Evolutionary conservation across 2,113 vertebrate species (phyloP).

Genomic region (Ptilonorhynchus violaceus): DNA sequence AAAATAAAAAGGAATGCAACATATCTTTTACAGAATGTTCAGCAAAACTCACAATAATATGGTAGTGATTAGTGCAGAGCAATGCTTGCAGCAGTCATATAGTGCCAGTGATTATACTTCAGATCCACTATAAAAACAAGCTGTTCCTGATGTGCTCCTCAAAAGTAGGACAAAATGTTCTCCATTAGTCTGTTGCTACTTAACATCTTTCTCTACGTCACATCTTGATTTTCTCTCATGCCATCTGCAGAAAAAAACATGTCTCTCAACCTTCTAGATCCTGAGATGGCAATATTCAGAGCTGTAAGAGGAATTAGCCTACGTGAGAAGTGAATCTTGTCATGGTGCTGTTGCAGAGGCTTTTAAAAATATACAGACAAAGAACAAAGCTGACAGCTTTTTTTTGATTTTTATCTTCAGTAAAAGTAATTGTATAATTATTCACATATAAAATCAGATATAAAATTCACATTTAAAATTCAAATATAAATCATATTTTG

Average conservation of each 20-base stretch:
- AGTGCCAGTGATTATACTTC: slow-evolving; percentile 45
- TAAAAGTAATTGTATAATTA: neutral
- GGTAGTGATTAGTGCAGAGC: slow-evolving; percentile 40
- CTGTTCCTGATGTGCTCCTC: slow-evolving; percentile 62
- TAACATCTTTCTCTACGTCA: slow-evolving; percentile 47
- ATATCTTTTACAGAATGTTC: neutral
- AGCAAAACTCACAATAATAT: slow-evolving; percentile 21
- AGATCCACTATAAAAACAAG: slow-evolving; percentile 46
- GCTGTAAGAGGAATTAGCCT: neutral
- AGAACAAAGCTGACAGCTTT: neutral
- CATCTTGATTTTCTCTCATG: slow-evolving; percentile 35
- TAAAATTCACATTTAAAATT: neutral
- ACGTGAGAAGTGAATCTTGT: neutral
- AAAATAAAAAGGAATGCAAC: neutral
- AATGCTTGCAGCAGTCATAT: slow-evolving; percentile 25
- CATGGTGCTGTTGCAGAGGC: neutral
- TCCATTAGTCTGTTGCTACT: slow-evolving; percentile 59
- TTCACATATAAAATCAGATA: neutral
- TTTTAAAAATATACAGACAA: neutral
- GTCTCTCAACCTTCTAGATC: slow-evolving; percentile 46
- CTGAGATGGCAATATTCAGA: slow-evolving; percentile 23
- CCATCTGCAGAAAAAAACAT: slow-evolving; percentile 58
- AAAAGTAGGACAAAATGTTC: slow-evolving; percentile 63
- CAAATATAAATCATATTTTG: neutral
- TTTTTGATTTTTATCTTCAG: neutral